A percentile compares a stretch with the other conserved stretches of the same genome.
Evolutionary conservation across 2,797 vertebrate species (phyloP).

Genomic region (Amphiprion clarkii): DNA sequence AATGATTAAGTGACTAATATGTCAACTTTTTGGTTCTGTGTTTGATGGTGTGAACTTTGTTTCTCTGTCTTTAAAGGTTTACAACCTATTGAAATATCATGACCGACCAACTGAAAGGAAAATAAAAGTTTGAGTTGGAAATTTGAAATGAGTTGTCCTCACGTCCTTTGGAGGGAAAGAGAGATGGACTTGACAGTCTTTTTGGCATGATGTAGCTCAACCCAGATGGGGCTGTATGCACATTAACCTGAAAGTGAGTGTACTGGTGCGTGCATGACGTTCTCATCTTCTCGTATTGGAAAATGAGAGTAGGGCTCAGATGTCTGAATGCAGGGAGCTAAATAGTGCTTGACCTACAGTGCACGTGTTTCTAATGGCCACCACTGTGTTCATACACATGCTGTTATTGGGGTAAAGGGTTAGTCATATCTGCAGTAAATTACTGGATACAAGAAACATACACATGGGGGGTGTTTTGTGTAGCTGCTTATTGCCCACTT

Average conservation of each 20-base stretch:
- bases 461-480: constrained; percentile 62
- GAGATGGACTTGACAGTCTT: not conserved
- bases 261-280: not conserved
- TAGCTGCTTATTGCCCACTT: constrained; percentile 45
- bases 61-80: no score
- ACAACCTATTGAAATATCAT: no score
- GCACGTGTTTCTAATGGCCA: not conserved
- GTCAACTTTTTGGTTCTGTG: no score
- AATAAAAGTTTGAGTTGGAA: no score
- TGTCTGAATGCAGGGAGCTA: constrained; percentile 24
- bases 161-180: no score
- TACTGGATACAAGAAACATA: constrained; percentile 44
- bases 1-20: no score
- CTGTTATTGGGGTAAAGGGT: constrained; percentile 10
- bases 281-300: constrained; percentile 15
- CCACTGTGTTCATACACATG: constrained; percentile 20
- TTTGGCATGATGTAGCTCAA: constrained; percentile 42
- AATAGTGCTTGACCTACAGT: constrained; percentile 36
- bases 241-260: constrained; percentile 9
- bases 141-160: no score
- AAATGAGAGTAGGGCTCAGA: constrained; percentile 38
- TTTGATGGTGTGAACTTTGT: no score
- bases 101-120: no score
- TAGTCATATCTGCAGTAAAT: constrained; percentile 41
- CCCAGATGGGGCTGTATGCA: constrained; percentile 12